Evolutionary conservation across 2,113 vertebrate species (phyloP).

Genomic region (Carassius gibelio): DNA sequence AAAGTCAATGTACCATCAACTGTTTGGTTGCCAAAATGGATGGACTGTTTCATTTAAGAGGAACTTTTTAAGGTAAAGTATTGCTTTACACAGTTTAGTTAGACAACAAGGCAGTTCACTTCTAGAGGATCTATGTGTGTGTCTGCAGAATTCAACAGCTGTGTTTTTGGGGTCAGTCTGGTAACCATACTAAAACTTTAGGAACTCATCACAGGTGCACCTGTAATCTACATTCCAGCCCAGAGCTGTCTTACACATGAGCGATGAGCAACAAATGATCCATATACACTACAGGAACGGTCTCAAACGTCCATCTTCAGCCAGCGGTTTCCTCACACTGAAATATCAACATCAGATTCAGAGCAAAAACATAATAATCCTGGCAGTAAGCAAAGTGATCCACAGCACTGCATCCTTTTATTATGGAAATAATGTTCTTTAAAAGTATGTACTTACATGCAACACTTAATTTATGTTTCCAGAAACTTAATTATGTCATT

Average conservation of each 20-base stretch:
- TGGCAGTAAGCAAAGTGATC: neutral
- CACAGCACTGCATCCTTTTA: constrained; percentile 27
- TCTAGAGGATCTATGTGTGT: neutral
- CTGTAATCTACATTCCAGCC: constrained; percentile 45
- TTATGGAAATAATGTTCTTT: neutral
- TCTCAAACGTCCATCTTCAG: neutral
- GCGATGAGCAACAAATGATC: constrained; percentile 30
- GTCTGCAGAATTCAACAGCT: constrained; percentile 39
- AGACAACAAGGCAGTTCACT: neutral
- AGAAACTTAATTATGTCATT: too few relatives aligned
- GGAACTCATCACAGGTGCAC: constrained; percentile 45
- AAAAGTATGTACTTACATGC: too few relatives aligned
- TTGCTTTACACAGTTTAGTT: neutral
- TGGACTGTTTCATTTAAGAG: neutral
- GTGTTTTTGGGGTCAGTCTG: constrained; percentile 53
- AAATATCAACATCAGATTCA: neutral
- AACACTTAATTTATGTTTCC: too few relatives aligned
- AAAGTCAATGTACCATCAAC: neutral
- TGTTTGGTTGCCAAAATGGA: neutral
- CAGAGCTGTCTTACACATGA: constrained; percentile 44
- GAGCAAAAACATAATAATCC: neutral
- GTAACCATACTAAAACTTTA: constrained; percentile 41
- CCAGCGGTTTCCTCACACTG: too few relatives aligned
- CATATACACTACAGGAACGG: neutral
- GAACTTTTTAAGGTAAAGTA: neutral